These are phyloP conservation scores for Spheniscus mendiculus DNA, from an alignment of 2,113 vertebrate species.

Conservation along the genomic window DNA sequence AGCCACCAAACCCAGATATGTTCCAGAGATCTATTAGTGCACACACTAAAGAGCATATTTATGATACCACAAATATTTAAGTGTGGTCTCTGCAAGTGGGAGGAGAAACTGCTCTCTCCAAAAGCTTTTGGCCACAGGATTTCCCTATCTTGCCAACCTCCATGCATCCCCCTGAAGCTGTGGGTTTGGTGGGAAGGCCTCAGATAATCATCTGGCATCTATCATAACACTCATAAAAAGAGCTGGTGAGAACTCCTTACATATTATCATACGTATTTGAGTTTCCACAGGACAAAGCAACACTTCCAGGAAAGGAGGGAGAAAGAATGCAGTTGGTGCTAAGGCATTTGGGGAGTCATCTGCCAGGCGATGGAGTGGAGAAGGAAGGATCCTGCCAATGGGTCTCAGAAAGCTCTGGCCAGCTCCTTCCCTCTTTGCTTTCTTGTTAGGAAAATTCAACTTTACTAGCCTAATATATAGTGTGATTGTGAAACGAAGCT, in stretches of 20 bases:
- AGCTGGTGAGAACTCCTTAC: not conserved
- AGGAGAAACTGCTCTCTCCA: conserved; percentile 40
- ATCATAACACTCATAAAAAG: not conserved
- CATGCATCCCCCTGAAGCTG: not conserved
- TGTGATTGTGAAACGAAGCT: not conserved
- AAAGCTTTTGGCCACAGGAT: conserved; percentile 15
- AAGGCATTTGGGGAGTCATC: not conserved
- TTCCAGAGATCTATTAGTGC: conserved; percentile 8
- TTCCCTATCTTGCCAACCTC: conserved; percentile 16
- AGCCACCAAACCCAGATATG: not conserved
- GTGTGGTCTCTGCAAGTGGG: conserved; percentile 16
- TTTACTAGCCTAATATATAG: not conserved
- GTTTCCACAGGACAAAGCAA: not conserved
- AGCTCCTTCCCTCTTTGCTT: not conserved
- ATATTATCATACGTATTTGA: not conserved
- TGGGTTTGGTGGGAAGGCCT: conserved; percentile 1
- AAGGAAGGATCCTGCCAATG: not conserved
- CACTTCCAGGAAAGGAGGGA: not conserved
- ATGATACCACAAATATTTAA: conserved; percentile 48
- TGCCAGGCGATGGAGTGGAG: not conserved
- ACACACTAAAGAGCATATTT: conserved; percentile 17
- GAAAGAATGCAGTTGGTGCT: not conserved
- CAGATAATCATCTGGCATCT: conserved; percentile 26
- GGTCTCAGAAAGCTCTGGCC: not conserved
- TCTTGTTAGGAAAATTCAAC: not conserved